Conservation (phyloP, 2,888 invertebrate species). For the Phytoseiulus persimilis region DNA sequence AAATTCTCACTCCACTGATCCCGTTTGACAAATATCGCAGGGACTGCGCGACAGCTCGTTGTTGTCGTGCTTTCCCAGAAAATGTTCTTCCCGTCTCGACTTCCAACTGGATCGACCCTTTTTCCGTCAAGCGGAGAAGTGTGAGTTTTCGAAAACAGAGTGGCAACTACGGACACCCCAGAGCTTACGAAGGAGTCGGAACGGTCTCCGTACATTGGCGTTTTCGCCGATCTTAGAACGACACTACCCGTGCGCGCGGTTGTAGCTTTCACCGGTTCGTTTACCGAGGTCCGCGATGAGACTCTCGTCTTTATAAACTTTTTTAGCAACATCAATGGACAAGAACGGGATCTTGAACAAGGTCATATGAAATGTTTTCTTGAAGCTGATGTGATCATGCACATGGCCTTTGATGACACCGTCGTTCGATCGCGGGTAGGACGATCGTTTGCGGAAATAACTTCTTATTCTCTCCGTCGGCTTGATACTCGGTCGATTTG, state of each 20-base stretch:
- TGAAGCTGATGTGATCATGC: conserved; percentile 13
- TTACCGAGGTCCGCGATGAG: conserved; percentile 21
- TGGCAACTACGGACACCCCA: too few relatives aligned
- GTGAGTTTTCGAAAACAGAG: too few relatives aligned
- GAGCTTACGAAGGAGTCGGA: too few relatives aligned
- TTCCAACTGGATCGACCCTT: too few relatives aligned
- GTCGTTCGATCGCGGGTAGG: background rate
- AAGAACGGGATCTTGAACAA: conserved; percentile 14
- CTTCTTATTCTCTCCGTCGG: background rate
- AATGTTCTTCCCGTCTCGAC: too few relatives aligned
- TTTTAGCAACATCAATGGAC: conserved; percentile 23
- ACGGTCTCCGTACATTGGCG: too few relatives aligned
- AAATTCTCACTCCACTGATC: too few relatives aligned
- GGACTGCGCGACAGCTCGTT: too few relatives aligned
- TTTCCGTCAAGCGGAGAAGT: too few relatives aligned
- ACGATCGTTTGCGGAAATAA: conserved; percentile 23
- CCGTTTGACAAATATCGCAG: too few relatives aligned
- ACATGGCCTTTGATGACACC: background rate
- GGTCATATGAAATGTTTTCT: conserved; percentile 24
- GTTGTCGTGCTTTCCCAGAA: too few relatives aligned
- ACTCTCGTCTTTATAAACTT: conserved; percentile 28
- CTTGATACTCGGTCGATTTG: background rate
- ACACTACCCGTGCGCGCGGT: background rate
- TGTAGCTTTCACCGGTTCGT: background rate
- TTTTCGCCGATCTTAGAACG: too few relatives aligned